Percentiles rank a stretch among this genome's conserved stretches.
Conservation (phyloP, 2,113 vertebrate species). For the Oncorhynchus gorbuscha region DNA sequence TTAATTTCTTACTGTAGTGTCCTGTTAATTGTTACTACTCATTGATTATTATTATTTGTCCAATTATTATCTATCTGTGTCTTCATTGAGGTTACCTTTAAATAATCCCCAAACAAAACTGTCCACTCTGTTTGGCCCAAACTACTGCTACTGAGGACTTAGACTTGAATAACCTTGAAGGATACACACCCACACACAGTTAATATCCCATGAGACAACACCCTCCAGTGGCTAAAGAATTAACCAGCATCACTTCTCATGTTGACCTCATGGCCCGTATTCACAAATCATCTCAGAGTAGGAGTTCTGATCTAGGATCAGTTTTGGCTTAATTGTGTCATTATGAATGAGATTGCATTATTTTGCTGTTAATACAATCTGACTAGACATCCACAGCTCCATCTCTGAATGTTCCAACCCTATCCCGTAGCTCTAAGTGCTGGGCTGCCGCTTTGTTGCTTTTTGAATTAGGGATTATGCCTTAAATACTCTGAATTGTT, state of each 20-base stretch:
- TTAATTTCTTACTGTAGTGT: no score
- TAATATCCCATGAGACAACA: neutral
- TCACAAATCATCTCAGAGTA: neutral
- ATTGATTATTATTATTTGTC: no score
- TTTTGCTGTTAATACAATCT: neutral
- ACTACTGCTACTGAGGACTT: conserved; percentile 4
- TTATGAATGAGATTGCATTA: no score
- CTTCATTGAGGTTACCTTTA: conserved; percentile 30
- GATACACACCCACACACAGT: neutral
- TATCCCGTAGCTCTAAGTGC: no score
- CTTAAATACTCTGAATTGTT: no score
- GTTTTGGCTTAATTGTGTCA: no score
- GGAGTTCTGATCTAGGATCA: neutral
- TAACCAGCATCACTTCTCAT: neutral
- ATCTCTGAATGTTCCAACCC: no score
- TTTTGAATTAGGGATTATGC: no score
- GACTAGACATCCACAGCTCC: no score
- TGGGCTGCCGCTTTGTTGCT: no score
- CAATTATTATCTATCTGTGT: no score
- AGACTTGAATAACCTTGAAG: conserved; percentile 2
- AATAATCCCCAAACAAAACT: neutral
- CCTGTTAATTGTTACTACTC: no score
- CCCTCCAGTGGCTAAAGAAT: conserved; percentile 29
- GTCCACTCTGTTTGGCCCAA: neutral
- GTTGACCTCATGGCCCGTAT: neutral